Evolutionary conservation across 1,140 invertebrate genomes (phyloP).

Genomic region (Doryteuthis pealeii): DNA sequence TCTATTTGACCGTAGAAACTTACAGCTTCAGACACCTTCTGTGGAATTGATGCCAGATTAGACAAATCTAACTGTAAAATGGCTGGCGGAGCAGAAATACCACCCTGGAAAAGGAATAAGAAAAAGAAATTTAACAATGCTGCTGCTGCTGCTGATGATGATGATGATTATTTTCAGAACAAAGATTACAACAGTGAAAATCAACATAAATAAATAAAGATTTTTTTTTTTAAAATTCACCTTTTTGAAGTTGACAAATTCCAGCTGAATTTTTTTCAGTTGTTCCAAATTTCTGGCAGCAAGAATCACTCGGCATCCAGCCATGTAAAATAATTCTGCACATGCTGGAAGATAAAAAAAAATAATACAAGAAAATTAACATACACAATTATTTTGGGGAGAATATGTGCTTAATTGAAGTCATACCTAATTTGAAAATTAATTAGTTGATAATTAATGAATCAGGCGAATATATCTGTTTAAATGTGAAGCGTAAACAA

Average conservation of each 20-base stretch:
- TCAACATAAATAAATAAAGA: no score
- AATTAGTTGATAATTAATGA: no score
- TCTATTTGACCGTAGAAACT: slow-evolving; percentile 74
- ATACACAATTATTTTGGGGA: no score
- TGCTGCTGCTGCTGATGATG: no score
- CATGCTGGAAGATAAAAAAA: slow-evolving; percentile 64
- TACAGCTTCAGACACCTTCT: slow-evolving; percentile 69
- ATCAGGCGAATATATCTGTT: no score
- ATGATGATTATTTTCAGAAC: no score
- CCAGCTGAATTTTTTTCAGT: slow-evolving; percentile 33
- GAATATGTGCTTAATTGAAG: no score
- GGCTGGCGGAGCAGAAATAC: slow-evolving; percentile 67
- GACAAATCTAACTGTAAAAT: slow-evolving; percentile 77
- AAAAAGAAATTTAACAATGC: slow-evolving; percentile 4
- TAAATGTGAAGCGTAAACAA: no score
- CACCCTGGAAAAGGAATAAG: slow-evolving; percentile 46
- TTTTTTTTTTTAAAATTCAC: not conserved
- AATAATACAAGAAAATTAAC: not conserved
- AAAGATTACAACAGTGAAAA: no score
- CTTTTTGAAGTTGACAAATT: slow-evolving; percentile 17
- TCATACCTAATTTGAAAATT: no score
- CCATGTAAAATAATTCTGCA: slow-evolving; percentile 79
- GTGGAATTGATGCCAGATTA: slow-evolving; percentile 69
- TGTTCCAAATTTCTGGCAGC: slow-evolving; percentile 67
- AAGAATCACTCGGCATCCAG: slow-evolving; percentile 82